Evolutionary conservation across 1,140 invertebrate species (phyloP).

Genomic region (Panagrolaimus sp.): DNA sequence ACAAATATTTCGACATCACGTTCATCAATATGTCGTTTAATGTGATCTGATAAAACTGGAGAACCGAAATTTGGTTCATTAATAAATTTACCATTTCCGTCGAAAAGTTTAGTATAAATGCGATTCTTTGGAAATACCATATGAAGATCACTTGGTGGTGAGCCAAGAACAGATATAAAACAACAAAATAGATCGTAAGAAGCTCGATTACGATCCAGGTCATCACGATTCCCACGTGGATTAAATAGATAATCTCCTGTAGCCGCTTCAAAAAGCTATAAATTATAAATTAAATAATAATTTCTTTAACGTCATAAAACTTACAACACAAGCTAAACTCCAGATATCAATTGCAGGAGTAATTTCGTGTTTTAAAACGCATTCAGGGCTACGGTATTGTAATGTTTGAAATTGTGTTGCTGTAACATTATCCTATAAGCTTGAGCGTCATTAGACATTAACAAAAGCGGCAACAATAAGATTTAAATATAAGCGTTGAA

Average conservation of each 20-base stretch:
- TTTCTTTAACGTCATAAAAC: neutral
- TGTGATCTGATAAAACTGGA: neutral
- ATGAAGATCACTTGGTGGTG: constrained; percentile 6
- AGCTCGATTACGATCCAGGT: neutral
- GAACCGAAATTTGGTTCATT: constrained; percentile 10
- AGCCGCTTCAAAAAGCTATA: constrained; percentile 84
- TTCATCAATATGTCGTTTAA: neutral
- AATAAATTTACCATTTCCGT: constrained; percentile 11
- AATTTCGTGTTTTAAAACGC: constrained; percentile 85
- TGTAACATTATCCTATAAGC: constrained; percentile 4
- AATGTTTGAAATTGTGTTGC: constrained; percentile 64
- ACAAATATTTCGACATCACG: neutral
- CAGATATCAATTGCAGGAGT: constrained; percentile 91
- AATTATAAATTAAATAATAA: constrained; percentile 44
- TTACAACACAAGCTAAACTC: constrained; percentile 93
- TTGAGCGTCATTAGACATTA: too few relatives aligned
- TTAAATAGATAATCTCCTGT: constrained; percentile 99
- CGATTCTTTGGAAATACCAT: neutral
- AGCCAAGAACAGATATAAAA: neutral
- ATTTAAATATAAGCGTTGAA: too few relatives aligned
- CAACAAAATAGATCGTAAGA: neutral
- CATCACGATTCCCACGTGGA: constrained; percentile 70
- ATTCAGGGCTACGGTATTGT: constrained; percentile 84
- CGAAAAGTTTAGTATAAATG: constrained; percentile 4
- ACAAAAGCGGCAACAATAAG: too few relatives aligned